A percentile compares a stretch with the other conserved stretches of the same genome.
Evolutionary conservation across 2,888 invertebrate species (phyloP).

Genomic region (Nomada ferruginata): DNA sequence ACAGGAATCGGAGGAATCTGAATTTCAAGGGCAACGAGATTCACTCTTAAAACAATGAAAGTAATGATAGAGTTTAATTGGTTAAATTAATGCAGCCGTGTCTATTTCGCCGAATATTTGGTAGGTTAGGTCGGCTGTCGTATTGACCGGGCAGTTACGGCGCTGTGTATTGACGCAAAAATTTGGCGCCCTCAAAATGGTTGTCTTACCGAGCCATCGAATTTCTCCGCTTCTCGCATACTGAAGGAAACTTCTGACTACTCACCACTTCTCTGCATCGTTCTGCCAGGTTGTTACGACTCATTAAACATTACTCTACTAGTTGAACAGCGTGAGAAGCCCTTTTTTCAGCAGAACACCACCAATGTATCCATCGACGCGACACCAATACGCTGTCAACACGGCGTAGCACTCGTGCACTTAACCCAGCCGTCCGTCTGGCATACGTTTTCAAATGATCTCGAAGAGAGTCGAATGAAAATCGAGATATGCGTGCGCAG

Average conservation of each 20-base stretch:
- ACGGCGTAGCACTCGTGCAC: conserved; percentile 44
- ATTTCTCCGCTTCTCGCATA: background rate
- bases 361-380: conserved; percentile 62
- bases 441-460: conserved; percentile 65
- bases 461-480: conserved; percentile 63
- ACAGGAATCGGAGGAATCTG: background rate
- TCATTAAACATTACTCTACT: conserved; percentile 67
- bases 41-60: background rate
- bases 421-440: conserved; percentile 45
- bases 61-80: background rate
- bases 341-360: conserved; percentile 32
- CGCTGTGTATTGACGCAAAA: conserved; percentile 74
- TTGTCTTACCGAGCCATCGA: conserved; percentile 56
- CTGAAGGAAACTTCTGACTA: conserved; percentile 14
- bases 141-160: conserved; percentile 74
- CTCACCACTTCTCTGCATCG: conserved; percentile 79
- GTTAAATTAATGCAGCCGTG: conserved; percentile 24
- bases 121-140: conserved; percentile 72
- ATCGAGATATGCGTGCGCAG: conserved; percentile 70
- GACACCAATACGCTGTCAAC: conserved; percentile 56
- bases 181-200: conserved; percentile 79
- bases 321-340: conserved; percentile 33
- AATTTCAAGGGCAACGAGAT: background rate
- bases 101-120: conserved; percentile 38
- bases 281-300: conserved; percentile 60